phyloP scores from a whole-genome alignment of 2,888 invertebrate genomes.

The Enchytraeus crypticus region DNA sequence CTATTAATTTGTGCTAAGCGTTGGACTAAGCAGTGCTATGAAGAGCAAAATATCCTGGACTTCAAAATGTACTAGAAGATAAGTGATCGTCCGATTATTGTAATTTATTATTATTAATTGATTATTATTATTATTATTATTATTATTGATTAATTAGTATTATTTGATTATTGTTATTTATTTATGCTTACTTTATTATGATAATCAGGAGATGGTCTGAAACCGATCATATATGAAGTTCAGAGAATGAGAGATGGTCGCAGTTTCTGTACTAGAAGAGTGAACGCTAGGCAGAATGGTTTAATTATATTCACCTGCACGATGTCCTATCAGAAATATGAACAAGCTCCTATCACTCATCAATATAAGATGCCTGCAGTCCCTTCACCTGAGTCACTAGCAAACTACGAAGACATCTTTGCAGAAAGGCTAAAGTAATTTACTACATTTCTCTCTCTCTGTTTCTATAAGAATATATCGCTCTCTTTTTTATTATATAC shows the following conservation, averaged over 20 bases:
- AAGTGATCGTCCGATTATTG: neutral
- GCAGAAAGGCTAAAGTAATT: slow-evolving; percentile 30
- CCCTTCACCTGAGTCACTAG: slow-evolving; percentile 41
- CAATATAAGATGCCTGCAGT: slow-evolving; percentile 48
- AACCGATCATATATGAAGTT: slow-evolving; percentile 48
- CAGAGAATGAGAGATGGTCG: slow-evolving; percentile 47
- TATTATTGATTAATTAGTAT: neutral
- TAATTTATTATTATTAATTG: neutral
- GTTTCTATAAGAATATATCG: neutral
- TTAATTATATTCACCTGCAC: slow-evolving; percentile 46
- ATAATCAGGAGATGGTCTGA: slow-evolving; percentile 24
- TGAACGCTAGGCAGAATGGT: slow-evolving; percentile 49
- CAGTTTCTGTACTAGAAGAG: slow-evolving; percentile 45
- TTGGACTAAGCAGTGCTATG: too few species aligned
- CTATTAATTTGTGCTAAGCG: too few species aligned
- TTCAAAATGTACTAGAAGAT: neutral
- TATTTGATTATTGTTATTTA: neutral
- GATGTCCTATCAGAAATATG: slow-evolving; percentile 41
- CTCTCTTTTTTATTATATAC: neutral
- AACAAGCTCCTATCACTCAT: slow-evolving; percentile 38
- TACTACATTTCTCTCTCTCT: neutral
- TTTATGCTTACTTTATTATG: too few species aligned
- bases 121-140: too few species aligned
- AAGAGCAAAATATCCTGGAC: too few species aligned
- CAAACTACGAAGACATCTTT: slow-evolving; percentile 31